Evolutionary conservation across 2,113 vertebrate species (phyloP), one percentile per base, ranked within the genome.

Genomic region (Entomyzon cyanotis): DNA sequence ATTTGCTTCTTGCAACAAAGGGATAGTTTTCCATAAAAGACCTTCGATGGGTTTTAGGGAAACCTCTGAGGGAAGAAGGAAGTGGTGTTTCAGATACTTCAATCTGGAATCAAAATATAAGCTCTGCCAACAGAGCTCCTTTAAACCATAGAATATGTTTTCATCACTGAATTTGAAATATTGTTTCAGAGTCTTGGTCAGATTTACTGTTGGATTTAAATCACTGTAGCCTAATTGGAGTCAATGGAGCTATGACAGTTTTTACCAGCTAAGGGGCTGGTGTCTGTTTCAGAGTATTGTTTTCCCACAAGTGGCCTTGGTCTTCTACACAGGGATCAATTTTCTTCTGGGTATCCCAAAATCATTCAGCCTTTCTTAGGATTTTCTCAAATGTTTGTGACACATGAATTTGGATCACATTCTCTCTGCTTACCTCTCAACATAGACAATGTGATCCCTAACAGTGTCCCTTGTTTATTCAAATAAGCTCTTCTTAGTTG

Each of bases 151-250:
- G 31, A 80, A 59, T 76, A 74, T 84, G 53, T 92, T 97, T 95
- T 94, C 50, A 53, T 81, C 73, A 24, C 44, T 71, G 65, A 94
- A 71, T 84, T 37, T 93, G 68, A 95, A 90, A 90, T 88, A 64
- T 3, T 41, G 33, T 93, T 96, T 86, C 56, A 64, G 76, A 90
- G 50, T 77, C 68, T 64, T 63, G 68, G 79, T 95, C 60, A 88
- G 85, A 90, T 88, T 95, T 77, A 86, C 41, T 74, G 37, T 52
- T 69, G 24, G 47, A 75, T 94, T 95, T 90, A 90, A 92, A 84
- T 86, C 87, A 67, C 20, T 49, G 76, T 53, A 70, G 69, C 56
- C 60, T 95, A 93, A 95, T 56, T 95, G 52, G 92, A 94, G 60
- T 88, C 75, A 92, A 52, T 90, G 60, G 52, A 86, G 82, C 88